Percentiles rank a stretch among this genome's conserved stretches.
Conservation (phyloP, 2,888 invertebrate genomes). For the Gastrophysa polygoni region DNA sequence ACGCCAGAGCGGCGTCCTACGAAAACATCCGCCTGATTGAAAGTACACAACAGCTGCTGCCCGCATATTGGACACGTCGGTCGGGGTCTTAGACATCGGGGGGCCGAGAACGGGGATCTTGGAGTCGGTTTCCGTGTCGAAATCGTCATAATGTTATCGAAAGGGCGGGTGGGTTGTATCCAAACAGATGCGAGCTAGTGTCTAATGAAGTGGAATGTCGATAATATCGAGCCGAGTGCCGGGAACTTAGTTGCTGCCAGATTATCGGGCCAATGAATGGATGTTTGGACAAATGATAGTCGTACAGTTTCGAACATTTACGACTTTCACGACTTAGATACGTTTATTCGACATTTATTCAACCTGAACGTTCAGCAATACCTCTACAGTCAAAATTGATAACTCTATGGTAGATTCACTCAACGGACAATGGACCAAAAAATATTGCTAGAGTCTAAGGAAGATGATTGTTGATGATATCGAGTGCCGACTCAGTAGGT, state of each 20-base stretch:
- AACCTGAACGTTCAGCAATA: too few relatives aligned
- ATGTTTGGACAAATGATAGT: too few relatives aligned
- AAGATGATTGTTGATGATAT: too few relatives aligned
- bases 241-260: background rate
- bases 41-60: conserved; percentile 43
- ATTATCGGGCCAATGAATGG: too few relatives aligned
- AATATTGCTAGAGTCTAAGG: too few relatives aligned
- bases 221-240: background rate
- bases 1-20: conserved; percentile 21
- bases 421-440: too few relatives aligned
- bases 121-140: conserved; percentile 11
- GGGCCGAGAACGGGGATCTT: background rate
- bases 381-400: too few relatives aligned
- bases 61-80: conserved; percentile 22
- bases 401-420: too few relatives aligned
- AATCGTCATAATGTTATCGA: conserved; percentile 11
- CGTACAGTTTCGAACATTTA: too few relatives aligned
- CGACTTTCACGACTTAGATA: too few relatives aligned
- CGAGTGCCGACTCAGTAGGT: too few relatives aligned
- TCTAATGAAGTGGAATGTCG: background rate
- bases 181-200: background rate
- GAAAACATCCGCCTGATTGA: conserved; percentile 39
- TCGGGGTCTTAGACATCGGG: conserved; percentile 5
- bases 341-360: too few relatives aligned
- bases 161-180: background rate